Conservation (phyloP, 2,888 invertebrate genomes). For the Tethea ocularis region DNA sequence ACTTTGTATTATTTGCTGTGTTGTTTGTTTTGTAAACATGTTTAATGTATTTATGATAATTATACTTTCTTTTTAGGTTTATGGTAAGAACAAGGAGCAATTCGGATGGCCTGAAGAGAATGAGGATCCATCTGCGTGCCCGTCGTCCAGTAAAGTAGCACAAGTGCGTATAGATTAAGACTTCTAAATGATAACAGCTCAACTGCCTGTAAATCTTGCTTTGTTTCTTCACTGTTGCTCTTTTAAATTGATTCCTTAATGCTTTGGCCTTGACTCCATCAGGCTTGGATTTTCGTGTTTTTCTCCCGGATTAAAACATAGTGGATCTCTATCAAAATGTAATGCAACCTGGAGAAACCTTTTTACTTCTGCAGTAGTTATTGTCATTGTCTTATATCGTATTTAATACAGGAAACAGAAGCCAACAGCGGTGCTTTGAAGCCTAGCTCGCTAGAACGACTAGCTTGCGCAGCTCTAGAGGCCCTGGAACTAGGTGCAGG, state of each 20-base stretch:
- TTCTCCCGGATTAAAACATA: too few species aligned
- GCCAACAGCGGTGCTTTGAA: conserved; percentile 59
- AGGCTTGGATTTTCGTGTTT: too few species aligned
- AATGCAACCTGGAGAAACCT: too few species aligned
- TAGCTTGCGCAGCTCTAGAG: conserved; percentile 75
- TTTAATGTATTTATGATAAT: not conserved
- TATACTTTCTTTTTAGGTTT: conserved; percentile 75
- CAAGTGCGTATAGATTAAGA: conserved; percentile 43
- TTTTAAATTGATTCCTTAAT: too few species aligned
- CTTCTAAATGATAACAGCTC: not conserved
- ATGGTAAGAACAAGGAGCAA: conserved; percentile 97
- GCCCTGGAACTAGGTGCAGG: conserved; percentile 71
- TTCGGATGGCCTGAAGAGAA: conserved; percentile 99
- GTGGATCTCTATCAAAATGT: too few species aligned
- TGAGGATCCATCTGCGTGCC: conserved; percentile 87
- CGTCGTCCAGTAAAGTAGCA: conserved; percentile 73
- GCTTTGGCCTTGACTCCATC: too few species aligned
- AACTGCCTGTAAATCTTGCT: too few species aligned
- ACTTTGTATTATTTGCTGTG: not conserved
- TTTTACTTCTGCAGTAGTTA: not conserved
- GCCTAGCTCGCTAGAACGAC: conserved; percentile 71
- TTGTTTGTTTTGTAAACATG: not conserved
- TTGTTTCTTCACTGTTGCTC: too few species aligned
- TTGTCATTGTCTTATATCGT: too few species aligned
- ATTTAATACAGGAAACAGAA: conserved; percentile 56